Conservation (phyloP, 2,113 vertebrate species). For the Cynopterus brachyotis region DNA sequence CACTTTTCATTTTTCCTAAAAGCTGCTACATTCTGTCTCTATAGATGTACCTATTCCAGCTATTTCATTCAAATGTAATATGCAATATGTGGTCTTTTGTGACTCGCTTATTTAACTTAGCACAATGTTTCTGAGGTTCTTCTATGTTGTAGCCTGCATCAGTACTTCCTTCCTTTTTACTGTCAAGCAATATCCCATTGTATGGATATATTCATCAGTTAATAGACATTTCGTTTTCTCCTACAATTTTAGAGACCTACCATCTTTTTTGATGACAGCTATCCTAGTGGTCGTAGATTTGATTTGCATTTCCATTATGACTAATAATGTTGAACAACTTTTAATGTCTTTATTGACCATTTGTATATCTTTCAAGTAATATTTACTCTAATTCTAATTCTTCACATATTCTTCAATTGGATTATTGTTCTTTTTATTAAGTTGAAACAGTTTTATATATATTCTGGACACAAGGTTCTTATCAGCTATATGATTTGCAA, state of each 20-base stretch:
- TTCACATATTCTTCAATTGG: conserved; percentile 1
- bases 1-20: neutral
- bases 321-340: neutral
- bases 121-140: neutral
- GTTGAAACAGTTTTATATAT: neutral
- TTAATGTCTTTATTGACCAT: conserved; percentile 12
- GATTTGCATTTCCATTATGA: conserved; percentile 31
- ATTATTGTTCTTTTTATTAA: conserved; percentile 33
- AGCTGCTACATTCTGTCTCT: neutral
- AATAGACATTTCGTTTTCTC: neutral
- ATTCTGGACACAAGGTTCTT: conserved; percentile 6
- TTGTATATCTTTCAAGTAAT: conserved; percentile 18
- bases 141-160: neutral
- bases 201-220: neutral
- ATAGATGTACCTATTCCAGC: neutral
- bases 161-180: neutral
- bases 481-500: neutral
- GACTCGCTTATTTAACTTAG: conserved; percentile 25
- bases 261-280: neutral
- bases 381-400: conserved; percentile 32
- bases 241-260: conserved; percentile 9
- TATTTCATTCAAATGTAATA: conserved; percentile 13
- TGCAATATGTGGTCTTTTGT: neutral
- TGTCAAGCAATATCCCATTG: conserved; percentile 10
- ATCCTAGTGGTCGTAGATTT: neutral